These are phyloP conservation scores for Pseudomyrmex pallidus DNA, from an alignment of 1,140 invertebrate species.

Conservation along the genomic window DNA sequence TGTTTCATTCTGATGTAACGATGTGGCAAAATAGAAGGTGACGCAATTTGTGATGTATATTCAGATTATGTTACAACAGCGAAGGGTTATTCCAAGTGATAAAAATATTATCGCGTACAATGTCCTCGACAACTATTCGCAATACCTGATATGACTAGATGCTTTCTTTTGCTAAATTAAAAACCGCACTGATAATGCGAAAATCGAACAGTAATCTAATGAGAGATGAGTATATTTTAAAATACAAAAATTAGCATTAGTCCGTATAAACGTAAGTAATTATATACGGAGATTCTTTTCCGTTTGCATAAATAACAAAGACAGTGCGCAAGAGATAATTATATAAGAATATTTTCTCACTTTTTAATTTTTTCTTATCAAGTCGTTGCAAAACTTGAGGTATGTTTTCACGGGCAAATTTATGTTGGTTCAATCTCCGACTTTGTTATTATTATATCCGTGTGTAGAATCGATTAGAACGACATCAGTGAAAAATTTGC, in stretches of 20 bases:
- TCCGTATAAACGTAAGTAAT: conserved; percentile 3
- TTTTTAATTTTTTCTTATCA: conserved; percentile 1
- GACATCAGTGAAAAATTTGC: conserved; percentile 45
- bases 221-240: neutral
- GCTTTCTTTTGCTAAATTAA: no score
- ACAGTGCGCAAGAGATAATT: neutral
- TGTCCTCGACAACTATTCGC: conserved; percentile 4
- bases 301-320: conserved; percentile 9
- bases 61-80: conserved; percentile 35
- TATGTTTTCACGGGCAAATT: conserved; percentile 16
- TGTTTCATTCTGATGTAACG: neutral
- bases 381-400: conserved; percentile 26
- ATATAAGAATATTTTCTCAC: conserved; percentile 5
- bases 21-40: neutral
- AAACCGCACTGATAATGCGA: no score
- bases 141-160: neutral
- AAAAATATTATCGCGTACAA: conserved; percentile 16
- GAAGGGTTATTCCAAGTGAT: conserved; percentile 47
- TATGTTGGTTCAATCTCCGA: neutral
- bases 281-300: neutral
- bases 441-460: conserved; percentile 7
- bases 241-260: conserved; percentile 23
- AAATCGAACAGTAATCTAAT: no score
- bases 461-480: conserved; percentile 29
- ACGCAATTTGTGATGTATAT: conserved; percentile 10